Base-by-base conservation (phyloP, 2,797 vertebrate genomes). In the Urocyon cinereoargenteus region DNA sequence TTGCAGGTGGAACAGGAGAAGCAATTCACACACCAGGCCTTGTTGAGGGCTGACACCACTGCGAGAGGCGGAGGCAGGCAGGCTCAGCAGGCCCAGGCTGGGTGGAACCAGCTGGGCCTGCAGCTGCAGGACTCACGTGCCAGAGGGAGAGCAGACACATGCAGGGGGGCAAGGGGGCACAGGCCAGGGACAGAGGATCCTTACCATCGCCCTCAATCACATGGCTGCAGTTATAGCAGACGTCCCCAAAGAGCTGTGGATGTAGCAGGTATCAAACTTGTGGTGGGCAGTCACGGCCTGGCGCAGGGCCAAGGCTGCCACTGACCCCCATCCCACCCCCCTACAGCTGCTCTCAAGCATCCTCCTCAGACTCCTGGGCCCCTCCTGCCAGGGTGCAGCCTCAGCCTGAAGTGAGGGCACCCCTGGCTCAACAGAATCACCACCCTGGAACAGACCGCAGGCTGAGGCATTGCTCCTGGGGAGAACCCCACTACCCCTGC, bases 151-250 rank as follows among this genome's bases (percentile, higher is more conserved):
- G 15, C 2, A 2, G 77, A 26, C 45, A 31, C 40, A 4, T 16
- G 96, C 28, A 21, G 91, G 88, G 75, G 97, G 1, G 2, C 85
- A 95, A 26, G 86, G 86, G 55, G 83, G 40, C 40, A 45, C 40
- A 45, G 73, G 78, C 88, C 19, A 73, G 95, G 95, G 34, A 95
- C 66, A 86, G 95, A 90, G 94, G 59, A 73, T 95, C 85, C 99
- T 99, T 96, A 99, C 99, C 99, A 26, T 99, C 99, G 34, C 99
- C 99, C 96, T 99, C 98, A 55, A 99, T 99, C 98, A 99, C 99
- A 0, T 98, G 99, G 96, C 98, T 99, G 98, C 99, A 99, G 98
- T 98, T 98, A 97, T 99, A 99, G 96, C 99, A 99, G 86, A 99
- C 98, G 1, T 99, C 99, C 95, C 99, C 98, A 68, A 99, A 99